Evolutionary conservation across 2,888 invertebrate species (phyloP), one percentile per base, ranked within the genome.

Genomic region (Taenaris catops): DNA sequence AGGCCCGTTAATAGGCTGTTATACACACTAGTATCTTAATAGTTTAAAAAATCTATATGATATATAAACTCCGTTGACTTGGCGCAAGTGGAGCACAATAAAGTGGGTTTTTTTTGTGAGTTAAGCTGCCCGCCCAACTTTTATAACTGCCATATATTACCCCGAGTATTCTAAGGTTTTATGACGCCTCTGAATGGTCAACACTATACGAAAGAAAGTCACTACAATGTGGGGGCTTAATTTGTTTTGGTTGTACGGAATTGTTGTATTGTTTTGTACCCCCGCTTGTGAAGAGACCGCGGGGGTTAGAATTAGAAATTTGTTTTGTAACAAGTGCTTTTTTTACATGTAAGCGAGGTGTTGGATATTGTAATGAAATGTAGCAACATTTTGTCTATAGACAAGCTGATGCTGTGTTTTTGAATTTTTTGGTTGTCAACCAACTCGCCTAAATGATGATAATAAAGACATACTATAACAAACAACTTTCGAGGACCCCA

Each of bases 181-280:
- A 67, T 58, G 63, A 55, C 53, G 73, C 74, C 69, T 45, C 83
- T 74, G 80, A 80, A 80, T 73, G 83, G 81, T 68, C 63, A 62
- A 44, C 27, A 56, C 48, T 50, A 35, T 46, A 61, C 66, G 65
- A 64, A 57, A 50, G 57, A 48, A 47, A 38, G 45, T 34, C 25
- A 35, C 34, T 38, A 58, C 58, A 60, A 58, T 49, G 44, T 35
- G 33, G 46, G n/a, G 47, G 58, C 58, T 63, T 81, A 84, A 84
- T 84, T 80, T 84, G 84, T 84, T 83, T 84, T 84, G 84, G 83
- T 84, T 78, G 60, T 55, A 59, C 61, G 34, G 58, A 60, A 74
- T 73, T 67, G 66, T 58, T 25, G 38, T 43, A 55, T 76, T 73
- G 65, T 64, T 60, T 64, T 63, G 62, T 55, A 63, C 62, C 53